Conservation (phyloP, 2,113 vertebrate species). For the Apus apus region DNA sequence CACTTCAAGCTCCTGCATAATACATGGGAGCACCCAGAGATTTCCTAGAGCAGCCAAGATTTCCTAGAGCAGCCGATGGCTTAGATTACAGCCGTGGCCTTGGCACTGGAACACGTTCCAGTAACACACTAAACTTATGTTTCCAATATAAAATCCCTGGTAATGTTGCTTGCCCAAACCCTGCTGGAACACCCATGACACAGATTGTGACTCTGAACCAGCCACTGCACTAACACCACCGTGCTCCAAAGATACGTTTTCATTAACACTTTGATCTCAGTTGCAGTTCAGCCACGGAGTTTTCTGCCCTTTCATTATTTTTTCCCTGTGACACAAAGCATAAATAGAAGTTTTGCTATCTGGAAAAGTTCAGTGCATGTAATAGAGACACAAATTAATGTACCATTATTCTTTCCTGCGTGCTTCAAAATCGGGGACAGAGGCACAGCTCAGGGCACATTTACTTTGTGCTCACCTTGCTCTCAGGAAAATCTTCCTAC, state of each 20-base stretch:
- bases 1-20: background rate
- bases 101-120: background rate
- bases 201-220: background rate
- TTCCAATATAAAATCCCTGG: background rate
- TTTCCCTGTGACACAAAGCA: background rate
- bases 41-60: background rate
- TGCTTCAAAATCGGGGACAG: background rate
- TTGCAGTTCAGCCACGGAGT: background rate
- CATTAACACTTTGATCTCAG: background rate
- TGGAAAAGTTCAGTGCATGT: accelerated
- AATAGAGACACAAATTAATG: background rate
- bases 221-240: background rate
- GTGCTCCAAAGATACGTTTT: background rate
- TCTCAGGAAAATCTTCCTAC: background rate
- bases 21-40: background rate
- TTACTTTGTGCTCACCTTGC: background rate
- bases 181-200: accelerated
- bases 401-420: background rate
- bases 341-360: background rate
- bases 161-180: background rate
- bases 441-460: background rate
- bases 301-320: background rate
- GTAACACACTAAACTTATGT: background rate
- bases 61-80: background rate
- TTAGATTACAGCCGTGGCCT: background rate